Evolutionary conservation across 2,797 vertebrate genomes (phyloP), one percentile per base, ranked within the genome.

Genomic region (Gorsachius magnificus): DNA sequence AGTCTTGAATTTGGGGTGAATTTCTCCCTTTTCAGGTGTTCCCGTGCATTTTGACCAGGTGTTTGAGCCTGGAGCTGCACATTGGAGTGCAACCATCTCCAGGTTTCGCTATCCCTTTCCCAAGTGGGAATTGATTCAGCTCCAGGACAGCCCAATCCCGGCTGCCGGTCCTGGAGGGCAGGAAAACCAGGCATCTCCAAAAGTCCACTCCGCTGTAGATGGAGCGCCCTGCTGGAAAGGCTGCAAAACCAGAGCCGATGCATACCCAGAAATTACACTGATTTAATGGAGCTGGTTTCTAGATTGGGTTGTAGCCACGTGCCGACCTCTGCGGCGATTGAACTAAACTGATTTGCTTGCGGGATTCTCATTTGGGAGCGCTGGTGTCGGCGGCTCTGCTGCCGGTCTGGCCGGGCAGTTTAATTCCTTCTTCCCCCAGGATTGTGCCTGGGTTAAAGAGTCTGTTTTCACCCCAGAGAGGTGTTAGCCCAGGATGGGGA

Each of bases 11-110:
- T 68, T 57, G 16, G 50, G 82, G 9, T 35, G 36, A 51, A 35
- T 69, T 82, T 60, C 16, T 84, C 50, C n/a, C 26, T 82, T 91
- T 84, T 9, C 29, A 24, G 65, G 7, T 24, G 1, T 43, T 43
- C 9, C 28, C 3, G 11, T 8, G 10, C 8, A 9, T 43, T 46
- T 51, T 6, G 3, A 19, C 5, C 31, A 7, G 10, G 16, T 24
- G 13, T 66, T 69, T 12, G n/a, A 53, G 35, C 31, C 46, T 31
- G 31, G 56, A 79, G 80, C 63, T 80, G 60, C 66, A 20, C 0
- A 0, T 0, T 0, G 38, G 43, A 58, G 13, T n/a, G 54, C 22
- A 16, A 36, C 24, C 75, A 31, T 1, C 54, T 35, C 19, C 31
- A 4, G 3, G 21, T 33, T 78, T 20, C 4, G 2, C 38, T 28